A percentile compares a stretch with the other conserved stretches of the same genome.
Evolutionary conservation across 1,140 invertebrate species (phyloP).

Genomic region (Cardiocondyla obscurior): DNA sequence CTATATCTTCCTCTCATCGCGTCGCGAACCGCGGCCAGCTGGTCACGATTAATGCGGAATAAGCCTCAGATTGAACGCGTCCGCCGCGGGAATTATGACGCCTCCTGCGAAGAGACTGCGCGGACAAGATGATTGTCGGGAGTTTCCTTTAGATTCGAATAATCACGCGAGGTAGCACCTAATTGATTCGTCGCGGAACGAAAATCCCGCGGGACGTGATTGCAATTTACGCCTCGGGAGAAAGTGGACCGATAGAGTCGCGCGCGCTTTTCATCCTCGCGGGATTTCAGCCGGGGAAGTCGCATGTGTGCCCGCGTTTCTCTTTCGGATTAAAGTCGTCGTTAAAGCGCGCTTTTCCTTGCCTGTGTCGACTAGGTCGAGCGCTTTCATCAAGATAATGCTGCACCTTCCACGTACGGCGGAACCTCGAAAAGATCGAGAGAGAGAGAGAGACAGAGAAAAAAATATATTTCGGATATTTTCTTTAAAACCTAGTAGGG

Average conservation of each 20-base stretch:
- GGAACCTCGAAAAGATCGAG: background rate
- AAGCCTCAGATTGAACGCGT: background rate
- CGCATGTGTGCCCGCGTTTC: background rate
- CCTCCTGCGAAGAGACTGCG: background rate
- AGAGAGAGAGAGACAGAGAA: background rate
- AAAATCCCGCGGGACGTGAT: slow-evolving; percentile 32
- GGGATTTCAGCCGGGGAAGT: background rate
- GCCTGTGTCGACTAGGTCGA: background rate
- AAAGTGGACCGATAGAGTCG: slow-evolving; percentile 18
- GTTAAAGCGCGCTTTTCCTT: background rate
- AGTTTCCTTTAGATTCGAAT: slow-evolving; percentile 7
- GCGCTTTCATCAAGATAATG: background rate
- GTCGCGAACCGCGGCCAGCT: too few species aligned
- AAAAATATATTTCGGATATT: background rate
- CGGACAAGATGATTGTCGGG: background rate
- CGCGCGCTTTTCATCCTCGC: background rate
- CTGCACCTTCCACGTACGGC: background rate
- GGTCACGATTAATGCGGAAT: too few species aligned
- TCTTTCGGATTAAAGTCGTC: background rate
- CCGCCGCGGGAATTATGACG: slow-evolving; percentile 5
- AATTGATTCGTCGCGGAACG: slow-evolving; percentile 46
- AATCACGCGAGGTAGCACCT: slow-evolving; percentile 34
- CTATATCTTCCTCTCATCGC: too few species aligned
- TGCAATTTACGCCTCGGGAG: slow-evolving; percentile 37
- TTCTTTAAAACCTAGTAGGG: background rate